Evolutionary conservation across 2,888 invertebrate species (phyloP).

Genomic region (Phania funesta): DNA sequence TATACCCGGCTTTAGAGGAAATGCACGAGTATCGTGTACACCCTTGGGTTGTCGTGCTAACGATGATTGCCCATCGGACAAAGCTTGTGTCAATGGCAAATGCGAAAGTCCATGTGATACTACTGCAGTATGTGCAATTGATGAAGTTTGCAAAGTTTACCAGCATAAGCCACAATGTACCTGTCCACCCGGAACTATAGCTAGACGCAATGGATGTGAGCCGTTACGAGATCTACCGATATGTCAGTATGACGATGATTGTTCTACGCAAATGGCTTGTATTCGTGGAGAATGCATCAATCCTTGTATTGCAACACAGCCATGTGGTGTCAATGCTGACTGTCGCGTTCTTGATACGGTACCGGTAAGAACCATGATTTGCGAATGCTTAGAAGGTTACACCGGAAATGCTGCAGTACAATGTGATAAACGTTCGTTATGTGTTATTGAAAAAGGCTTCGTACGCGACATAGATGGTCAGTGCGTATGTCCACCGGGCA

Average conservation of each 20-base stretch:
- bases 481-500: constrained; percentile 88
- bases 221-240: constrained; percentile 82
- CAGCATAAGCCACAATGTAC: constrained; percentile 89
- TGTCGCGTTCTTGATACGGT: constrained; percentile 90
- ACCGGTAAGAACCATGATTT: constrained; percentile 93
- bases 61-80: constrained; percentile 89
- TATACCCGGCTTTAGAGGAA: constrained; percentile 89
- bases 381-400: constrained; percentile 92
- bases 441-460: constrained; percentile 86
- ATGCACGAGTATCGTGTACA: constrained; percentile 88
- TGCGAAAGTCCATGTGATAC: constrained; percentile 89
- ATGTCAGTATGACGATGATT: constrained; percentile 90
- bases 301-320: constrained; percentile 89
- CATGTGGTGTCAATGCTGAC: constrained; percentile 90
- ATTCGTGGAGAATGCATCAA: constrained; percentile 90
- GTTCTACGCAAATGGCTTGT: constrained; percentile 91
- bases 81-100: constrained; percentile 90
- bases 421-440: constrained; percentile 88
- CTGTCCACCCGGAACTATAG: constrained; percentile 88
- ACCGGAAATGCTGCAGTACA: constrained; percentile 92
- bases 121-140: constrained; percentile 85
- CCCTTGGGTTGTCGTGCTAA: constrained; percentile 90
- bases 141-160: constrained; percentile 88
- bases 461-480: constrained; percentile 84
- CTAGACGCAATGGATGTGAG: constrained; percentile 84